A percentile compares a stretch with the other conserved stretches of the same genome.
Conservation (phyloP, 2,888 invertebrate genomes). For the Amblyteles armatorius region DNA sequence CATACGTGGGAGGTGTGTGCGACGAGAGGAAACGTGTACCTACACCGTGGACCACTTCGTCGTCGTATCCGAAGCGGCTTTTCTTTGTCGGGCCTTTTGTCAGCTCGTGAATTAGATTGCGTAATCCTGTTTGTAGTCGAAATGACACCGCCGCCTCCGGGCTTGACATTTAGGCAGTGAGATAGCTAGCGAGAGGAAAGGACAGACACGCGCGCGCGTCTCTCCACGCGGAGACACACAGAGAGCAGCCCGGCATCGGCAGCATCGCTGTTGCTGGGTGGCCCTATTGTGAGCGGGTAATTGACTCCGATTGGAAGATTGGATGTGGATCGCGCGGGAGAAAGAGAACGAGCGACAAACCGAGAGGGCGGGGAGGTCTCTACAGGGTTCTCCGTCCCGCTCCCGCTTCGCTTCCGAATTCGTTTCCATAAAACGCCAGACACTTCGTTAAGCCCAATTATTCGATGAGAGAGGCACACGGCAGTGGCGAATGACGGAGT, state of each 20-base stretch:
- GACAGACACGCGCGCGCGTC: slow-evolving; percentile 63
- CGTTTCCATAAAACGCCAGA: slow-evolving; percentile 80
- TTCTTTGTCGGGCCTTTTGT: slow-evolving; percentile 81
- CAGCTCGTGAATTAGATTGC: slow-evolving; percentile 82
- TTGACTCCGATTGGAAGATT: slow-evolving; percentile 84
- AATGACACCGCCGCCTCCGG: slow-evolving; percentile 82
- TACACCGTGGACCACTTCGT: slow-evolving; percentile 52
- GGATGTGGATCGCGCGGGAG: slow-evolving; percentile 81
- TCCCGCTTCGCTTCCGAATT: slow-evolving; percentile 78
- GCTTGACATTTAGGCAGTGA: slow-evolving; percentile 81
- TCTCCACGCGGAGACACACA: slow-evolving; percentile 63
- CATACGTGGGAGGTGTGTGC: not conserved
- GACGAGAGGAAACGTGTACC: slow-evolving; percentile 47
- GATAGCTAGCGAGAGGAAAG: slow-evolving; percentile 41
- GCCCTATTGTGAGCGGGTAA: slow-evolving; percentile 81
- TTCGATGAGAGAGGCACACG: slow-evolving; percentile 70
- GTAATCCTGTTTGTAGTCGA: slow-evolving; percentile 84
- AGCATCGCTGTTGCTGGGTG: slow-evolving; percentile 58
- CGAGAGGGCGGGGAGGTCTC: not conserved
- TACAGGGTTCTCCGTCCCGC: slow-evolving; percentile 39
- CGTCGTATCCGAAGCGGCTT: slow-evolving; percentile 51
- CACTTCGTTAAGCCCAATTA: slow-evolving; percentile 83
- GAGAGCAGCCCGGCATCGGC: slow-evolving; percentile 24
- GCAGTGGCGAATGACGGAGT: slow-evolving; percentile 44
- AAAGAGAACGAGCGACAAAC: slow-evolving; percentile 43